Evolutionary conservation across 2,888 invertebrate species (phyloP), one percentile per base, ranked within the genome.

Genomic region (Caenorhabditis virilis): DNA sequence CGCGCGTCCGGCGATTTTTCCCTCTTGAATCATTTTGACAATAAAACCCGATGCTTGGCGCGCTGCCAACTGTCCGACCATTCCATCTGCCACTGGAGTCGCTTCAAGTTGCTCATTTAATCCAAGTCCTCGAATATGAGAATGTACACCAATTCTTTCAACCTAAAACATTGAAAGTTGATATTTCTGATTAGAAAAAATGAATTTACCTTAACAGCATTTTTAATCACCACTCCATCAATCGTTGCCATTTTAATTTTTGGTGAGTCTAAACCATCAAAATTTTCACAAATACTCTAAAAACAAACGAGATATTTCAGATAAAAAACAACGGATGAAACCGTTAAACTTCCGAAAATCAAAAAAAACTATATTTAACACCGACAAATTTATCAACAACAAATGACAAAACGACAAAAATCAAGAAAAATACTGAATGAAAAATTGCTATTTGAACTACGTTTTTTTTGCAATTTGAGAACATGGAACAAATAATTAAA

Each of bases 11-110:
- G 95, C 95, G 79, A 97, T 95, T 86, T 94, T 92, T 53, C 95
- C 97, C 83, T 98, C 97, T 85, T 93, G 90, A 66, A 98, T 95
- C 95, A 98, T 98, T 86, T 94, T 93, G 20, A 95, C 87, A 42
- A 98, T 90, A 59, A 98, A 89, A 6, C 97, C 98, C 54, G 94
- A 94, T 15, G 95, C 97, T 80, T 93, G 88, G 16, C 98, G 88
- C 1, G 97, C 97, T 80, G 90, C 89, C 70, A 90, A 88, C 85
- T 88, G 88, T 25, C 80, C 82, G 33, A 80, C 82, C 82, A 82
- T 78, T 57, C 82, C 82, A 51, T 78, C 79, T 15, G 63, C 72
- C n/a, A 69, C 76, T 91, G 91, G 77, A 89, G 89, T 76, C 93
- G 97, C 92, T 84, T 97, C 95, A 73, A 97, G 86, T 27, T 91